Base-by-base conservation (phyloP, 2,888 invertebrate species). In the Doris montereyensis region DNA sequence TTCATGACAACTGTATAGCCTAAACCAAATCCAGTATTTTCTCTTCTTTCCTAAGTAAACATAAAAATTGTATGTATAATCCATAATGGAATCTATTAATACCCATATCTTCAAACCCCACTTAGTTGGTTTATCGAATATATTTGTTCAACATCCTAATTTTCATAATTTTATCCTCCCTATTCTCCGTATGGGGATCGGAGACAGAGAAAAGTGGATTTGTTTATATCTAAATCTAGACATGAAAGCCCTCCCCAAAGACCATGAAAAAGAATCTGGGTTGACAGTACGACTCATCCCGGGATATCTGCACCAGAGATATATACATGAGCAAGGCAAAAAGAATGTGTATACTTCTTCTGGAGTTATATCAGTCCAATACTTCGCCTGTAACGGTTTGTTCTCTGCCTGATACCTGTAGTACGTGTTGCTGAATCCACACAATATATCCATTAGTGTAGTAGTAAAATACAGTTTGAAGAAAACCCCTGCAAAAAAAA, bases 201-300 rank as follows among this genome's bases (percentile, higher is more conserved):
- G 32, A 30, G 4, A 32, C 13, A 32, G 2, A 32, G 34, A 70
- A 8, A 21, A 70, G 10, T 70, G 70, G 4, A 70, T 70, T 32
- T 70, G 70, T 32, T 32, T 70, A 34, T n/a, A 70, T 17, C 34
- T 70, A 3, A 26, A 2, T 70, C 34, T 70, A 21, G 32, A 32
- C 70, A 70, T 70, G 34, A 32, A 70, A 8, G 70, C 28, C 26
- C 70, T 70, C 10, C 70, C 70, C 70, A 70, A 32, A 70, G 70
- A 3, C 70, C 70, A 70, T 70, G 70, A 4, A 70, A 70, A 32
- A 30, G 34, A 8, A 13, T 5, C 24, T 70, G 1, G 2, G 70
- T 70, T 13, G 70, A 70, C 70, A 32, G 34, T n/a, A 21, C 30
- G 4, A 70, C 34, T 26, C 34, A 32, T n/a, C n/a, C n/a, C n/a